These are phyloP conservation scores for Julus scanicus DNA, from an alignment of 2,888 invertebrate genomes.

Conservation along the genomic window DNA sequence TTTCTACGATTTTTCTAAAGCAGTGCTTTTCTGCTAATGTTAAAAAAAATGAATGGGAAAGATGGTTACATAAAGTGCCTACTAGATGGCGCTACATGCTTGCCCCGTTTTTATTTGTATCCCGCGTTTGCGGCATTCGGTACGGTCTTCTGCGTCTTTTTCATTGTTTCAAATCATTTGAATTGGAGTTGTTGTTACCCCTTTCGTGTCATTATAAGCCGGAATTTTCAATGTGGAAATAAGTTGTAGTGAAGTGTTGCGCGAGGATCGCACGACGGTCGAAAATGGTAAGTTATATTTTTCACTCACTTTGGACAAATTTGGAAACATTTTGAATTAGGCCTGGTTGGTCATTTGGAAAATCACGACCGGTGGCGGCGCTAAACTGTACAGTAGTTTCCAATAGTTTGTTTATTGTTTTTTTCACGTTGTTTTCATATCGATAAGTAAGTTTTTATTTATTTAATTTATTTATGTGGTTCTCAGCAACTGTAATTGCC, in stretches of 20 bases:
- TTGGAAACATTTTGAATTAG: background rate
- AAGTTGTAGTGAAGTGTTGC: background rate
- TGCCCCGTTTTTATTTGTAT: background rate
- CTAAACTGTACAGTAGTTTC: background rate
- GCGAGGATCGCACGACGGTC: background rate
- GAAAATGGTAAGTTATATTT: background rate
- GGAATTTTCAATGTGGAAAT: background rate
- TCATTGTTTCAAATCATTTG: constrained; percentile 30
- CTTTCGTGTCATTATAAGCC: background rate
- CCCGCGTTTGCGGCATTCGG: constrained; percentile 7
- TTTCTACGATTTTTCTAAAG: too few relatives aligned
- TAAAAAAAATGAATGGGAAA: background rate
- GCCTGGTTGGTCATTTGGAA: background rate
- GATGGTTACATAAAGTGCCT: background rate
- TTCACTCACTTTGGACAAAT: background rate
- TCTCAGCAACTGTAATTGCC: background rate
- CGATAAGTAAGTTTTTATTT: background rate
- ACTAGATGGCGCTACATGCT: background rate
- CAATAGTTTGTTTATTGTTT: background rate
- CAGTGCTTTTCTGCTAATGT: background rate
- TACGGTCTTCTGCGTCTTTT: constrained; percentile 7
- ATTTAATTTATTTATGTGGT: background rate
- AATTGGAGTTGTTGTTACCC: background rate
- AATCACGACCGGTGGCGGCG: background rate
- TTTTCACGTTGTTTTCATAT: background rate